Conservation (phyloP, 2,888 invertebrate genomes). For the Amiota communis region DNA sequence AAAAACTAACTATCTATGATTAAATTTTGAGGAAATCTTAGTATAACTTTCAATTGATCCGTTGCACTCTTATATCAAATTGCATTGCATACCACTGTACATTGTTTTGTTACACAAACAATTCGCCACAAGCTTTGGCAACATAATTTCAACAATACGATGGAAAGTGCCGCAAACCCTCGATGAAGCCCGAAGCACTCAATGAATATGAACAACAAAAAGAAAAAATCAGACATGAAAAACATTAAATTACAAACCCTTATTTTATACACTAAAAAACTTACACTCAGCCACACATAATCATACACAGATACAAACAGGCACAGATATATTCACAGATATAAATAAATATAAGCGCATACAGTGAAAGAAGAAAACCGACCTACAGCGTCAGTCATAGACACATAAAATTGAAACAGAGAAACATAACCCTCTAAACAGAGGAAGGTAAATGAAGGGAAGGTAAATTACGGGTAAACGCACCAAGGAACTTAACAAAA, state of each 20-base stretch:
- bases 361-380: too few species aligned
- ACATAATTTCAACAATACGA: slow-evolving; percentile 69
- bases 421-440: slow-evolving; percentile 2
- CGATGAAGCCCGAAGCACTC: slow-evolving; percentile 17
- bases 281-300: slow-evolving; percentile 26
- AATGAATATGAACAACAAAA: slow-evolving; percentile 52
- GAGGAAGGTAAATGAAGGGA: neutral
- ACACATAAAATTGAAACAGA: slow-evolving; percentile 25
- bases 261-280: slow-evolving; percentile 59
- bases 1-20: too few species aligned
- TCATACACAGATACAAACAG: slow-evolving; percentile 6
- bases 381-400: slow-evolving; percentile 14
- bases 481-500: slow-evolving; percentile 8
- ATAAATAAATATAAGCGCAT: too few species aligned
- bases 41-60: neutral
- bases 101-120: slow-evolving; percentile 2
- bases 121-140: slow-evolving; percentile 46
- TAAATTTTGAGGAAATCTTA: too few species aligned
- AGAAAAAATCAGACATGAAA: slow-evolving; percentile 67
- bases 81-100: slow-evolving; percentile 38
- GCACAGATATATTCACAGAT: neutral
- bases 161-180: slow-evolving; percentile 42
- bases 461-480: neutral
- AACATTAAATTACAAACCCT: slow-evolving; percentile 70
- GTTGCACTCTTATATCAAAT: neutral